These are phyloP conservation scores for Addax nasomaculatus DNA, from an alignment of 2,113 vertebrate genomes.

Conservation along the genomic window DNA sequence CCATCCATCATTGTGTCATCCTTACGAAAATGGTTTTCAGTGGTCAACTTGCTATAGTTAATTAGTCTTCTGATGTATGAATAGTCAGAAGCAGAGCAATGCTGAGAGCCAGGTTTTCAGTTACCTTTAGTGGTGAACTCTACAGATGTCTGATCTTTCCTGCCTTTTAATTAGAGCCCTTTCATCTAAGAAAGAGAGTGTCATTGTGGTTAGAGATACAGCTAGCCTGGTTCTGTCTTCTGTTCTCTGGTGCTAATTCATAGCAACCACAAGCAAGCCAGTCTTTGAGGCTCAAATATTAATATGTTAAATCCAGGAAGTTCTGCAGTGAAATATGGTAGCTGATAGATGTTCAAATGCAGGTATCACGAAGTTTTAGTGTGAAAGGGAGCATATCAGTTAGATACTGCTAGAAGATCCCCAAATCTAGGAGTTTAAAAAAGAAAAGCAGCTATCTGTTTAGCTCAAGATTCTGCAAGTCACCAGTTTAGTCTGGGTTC, in stretches of 20 bases:
- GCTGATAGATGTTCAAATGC: not conserved
- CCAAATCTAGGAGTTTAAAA: not conserved
- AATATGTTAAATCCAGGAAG: not conserved
- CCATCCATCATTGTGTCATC: conserved; percentile 75
- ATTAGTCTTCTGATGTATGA: conserved; percentile 77
- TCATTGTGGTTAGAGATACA: not conserved
- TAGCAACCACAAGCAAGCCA: not conserved
- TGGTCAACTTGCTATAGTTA: conserved; percentile 81
- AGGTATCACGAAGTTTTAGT: not conserved
- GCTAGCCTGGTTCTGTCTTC: conserved; percentile 17
- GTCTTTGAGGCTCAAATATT: not conserved
- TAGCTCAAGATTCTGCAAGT: not conserved
- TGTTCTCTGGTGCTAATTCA: conserved; percentile 12
- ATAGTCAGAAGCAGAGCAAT: conserved; percentile 73
- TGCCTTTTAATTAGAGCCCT: conserved; percentile 67
- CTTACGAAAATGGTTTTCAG: conserved; percentile 73
- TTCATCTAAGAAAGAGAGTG: conserved; percentile 30
- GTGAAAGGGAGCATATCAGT: not conserved
- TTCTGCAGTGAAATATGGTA: not conserved
- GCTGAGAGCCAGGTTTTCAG: conserved; percentile 75
- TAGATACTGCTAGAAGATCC: not conserved
- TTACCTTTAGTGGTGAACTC: conserved; percentile 59
- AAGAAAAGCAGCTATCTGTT: not conserved
- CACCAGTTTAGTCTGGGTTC: not conserved
- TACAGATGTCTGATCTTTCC: conserved; percentile 48